Evolutionary conservation across 2,888 invertebrate genomes (phyloP).

Genomic region (Aleiodes testaceus): DNA sequence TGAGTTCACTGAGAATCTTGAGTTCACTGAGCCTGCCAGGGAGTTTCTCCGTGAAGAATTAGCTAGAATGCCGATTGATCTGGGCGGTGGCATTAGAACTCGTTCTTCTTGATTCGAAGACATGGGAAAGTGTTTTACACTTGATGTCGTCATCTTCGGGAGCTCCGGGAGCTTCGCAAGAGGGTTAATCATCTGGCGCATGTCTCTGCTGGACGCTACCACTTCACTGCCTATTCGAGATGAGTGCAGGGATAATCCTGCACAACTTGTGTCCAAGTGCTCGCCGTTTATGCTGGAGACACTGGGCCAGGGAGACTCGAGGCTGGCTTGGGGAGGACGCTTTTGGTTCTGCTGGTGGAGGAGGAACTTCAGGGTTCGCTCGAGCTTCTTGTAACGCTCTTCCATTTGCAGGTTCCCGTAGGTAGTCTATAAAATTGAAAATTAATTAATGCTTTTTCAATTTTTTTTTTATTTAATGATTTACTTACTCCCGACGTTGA

Average conservation of each 20-base stretch:
- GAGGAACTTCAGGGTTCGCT: constrained; percentile 56
- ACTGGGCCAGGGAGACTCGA: constrained; percentile 37
- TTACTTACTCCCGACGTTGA: too few species aligned
- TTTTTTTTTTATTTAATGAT: too few species aligned
- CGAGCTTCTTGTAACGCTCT: constrained; percentile 58
- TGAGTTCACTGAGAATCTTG: too few species aligned
- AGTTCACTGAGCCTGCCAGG: neutral
- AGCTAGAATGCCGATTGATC: constrained; percentile 27
- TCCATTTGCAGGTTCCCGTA: constrained; percentile 58
- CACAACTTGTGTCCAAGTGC: constrained; percentile 50
- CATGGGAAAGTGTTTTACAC: constrained; percentile 52
- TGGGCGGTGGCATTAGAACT: constrained; percentile 62
- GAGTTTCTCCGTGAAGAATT: constrained; percentile 34
- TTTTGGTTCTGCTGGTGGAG: constrained; percentile 41
- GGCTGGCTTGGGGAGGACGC: neutral
- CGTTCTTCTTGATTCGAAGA: constrained; percentile 14
- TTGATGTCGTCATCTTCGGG: constrained; percentile 56
- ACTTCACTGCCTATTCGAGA: constrained; percentile 59
- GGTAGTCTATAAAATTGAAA: constrained; percentile 50
- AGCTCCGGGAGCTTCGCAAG: neutral
- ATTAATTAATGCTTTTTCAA: too few species aligned
- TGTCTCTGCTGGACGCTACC: constrained; percentile 60
- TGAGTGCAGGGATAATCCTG: constrained; percentile 42
- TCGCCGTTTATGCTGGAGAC: constrained; percentile 60
- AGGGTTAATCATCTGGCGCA: constrained; percentile 54